Base-by-base conservation (phyloP, 2,888 invertebrate species). In the Caenorhabditis sp. region DNA sequence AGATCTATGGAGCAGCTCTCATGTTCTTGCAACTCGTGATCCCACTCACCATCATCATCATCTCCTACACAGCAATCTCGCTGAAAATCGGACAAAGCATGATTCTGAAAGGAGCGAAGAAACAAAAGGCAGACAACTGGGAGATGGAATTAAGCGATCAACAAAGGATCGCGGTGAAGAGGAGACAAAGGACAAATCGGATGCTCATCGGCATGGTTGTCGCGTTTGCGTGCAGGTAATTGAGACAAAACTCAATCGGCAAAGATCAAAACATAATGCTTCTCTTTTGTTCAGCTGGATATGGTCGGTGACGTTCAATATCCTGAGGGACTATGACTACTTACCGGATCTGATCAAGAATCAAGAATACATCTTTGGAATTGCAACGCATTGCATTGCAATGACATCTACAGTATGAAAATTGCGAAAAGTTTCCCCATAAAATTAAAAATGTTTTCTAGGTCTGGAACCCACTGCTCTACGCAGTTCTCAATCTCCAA, bases 121-220 rank as follows among this genome's bases (percentile, higher is more conserved):
- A 88, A 24, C 86, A 88, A 20, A 82, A 76, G 20, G 56, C 74
- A 2, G 71, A 77, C 56, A 85, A 85, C 62, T 90, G 90, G 90
- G 88, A 90, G 51, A 70, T 78, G 53, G 74, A 82, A 44, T 65
- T 86, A 35, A 86, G 84, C 15, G 89, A 89, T 53, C 90, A 90
- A 77, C 90, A 90, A 74, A 69, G 88, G 28, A 86, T 87, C 11
- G 90, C 90, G 2, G 85, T 88, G 40, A 87, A 87, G 61, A 78
- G 90, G 24, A 83, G 90, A 22, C 90, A 90, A 76, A 67, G 90
- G 35, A 90, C 90, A 2, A 90, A 90, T 82, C 85, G 90, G 20
- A 90, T 90, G 90, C 81, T 90, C 22, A 90, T 90, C 64, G 90
- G 88, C 5, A 89, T 89, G 89, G 89, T 89, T 26, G 87, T 89